A percentile compares a stretch with the other conserved stretches of the same genome.
Conservation (phyloP, 2,797 vertebrate genomes). For the Aldrovandia affinis region DNA sequence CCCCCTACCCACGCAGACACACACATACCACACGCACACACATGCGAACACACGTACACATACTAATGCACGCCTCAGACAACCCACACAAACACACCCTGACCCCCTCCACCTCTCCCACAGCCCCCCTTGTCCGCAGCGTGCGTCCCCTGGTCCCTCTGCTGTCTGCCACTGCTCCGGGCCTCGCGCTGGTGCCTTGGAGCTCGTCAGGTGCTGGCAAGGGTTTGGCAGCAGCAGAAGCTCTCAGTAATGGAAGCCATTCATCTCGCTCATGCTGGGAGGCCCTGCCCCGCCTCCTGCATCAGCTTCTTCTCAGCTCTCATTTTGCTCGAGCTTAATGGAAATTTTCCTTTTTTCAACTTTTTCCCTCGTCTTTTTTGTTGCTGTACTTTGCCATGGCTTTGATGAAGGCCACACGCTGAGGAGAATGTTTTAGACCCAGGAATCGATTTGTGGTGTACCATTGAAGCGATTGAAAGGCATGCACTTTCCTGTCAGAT, state of each 20-base stretch:
- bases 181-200: constrained; percentile 10
- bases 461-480: not conserved
- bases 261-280: constrained; percentile 16
- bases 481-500: not conserved
- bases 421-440: not conserved
- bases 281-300: not conserved
- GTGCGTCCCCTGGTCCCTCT: not conserved
- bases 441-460: not conserved
- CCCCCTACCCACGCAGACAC: not conserved
- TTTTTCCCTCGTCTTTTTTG: not conserved
- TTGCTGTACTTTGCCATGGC: too few relatives aligned
- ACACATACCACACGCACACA: too few relatives aligned
- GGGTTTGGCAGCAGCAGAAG: constrained; percentile 13
- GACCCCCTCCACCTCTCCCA: not conserved
- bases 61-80: not conserved
- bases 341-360: not conserved
- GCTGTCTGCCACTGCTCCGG: not conserved
- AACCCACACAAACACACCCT: not conserved
- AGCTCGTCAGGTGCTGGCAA: constrained; percentile 17
- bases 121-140: not conserved
- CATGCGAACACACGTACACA: not conserved
- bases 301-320: not conserved
- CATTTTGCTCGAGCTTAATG: not conserved
- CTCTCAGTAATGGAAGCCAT: constrained; percentile 29
- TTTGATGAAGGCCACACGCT: not conserved